phyloP scores from a whole-genome alignment of 2,113 vertebrate species.

The Epinephelus fuscoguttatus region DNA sequence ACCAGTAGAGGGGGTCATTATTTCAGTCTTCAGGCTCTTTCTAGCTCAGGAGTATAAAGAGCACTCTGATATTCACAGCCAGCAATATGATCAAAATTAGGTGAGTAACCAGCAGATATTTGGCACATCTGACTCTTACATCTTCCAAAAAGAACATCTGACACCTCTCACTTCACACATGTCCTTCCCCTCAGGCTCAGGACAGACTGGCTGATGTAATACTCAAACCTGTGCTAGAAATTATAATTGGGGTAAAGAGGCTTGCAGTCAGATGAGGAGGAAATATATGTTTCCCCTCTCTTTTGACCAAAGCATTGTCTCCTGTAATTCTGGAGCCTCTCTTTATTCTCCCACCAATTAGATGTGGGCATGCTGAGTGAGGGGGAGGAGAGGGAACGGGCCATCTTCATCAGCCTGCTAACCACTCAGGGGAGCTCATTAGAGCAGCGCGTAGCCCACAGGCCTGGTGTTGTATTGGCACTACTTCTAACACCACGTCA shows the following conservation, averaged over 20 bases:
- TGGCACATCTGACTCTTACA: constrained; percentile 21
- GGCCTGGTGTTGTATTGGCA: constrained; percentile 65
- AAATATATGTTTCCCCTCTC: neutral
- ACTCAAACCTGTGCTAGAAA: constrained; percentile 15
- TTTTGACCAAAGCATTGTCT: constrained; percentile 59
- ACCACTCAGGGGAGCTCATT: constrained; percentile 82
- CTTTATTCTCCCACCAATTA: constrained; percentile 71
- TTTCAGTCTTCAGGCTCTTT: constrained; percentile 1
- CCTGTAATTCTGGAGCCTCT: constrained; percentile 47
- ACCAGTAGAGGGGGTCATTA: constrained; percentile 68
- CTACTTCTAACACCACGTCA: constrained; percentile 69
- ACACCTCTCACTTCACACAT: constrained; percentile 31
- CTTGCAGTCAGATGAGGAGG: constrained; percentile 33
- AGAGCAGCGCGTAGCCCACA: constrained; percentile 65
- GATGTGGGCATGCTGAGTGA: constrained; percentile 36
- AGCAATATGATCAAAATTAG: constrained; percentile 30
- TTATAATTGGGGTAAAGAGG: constrained; percentile 52
- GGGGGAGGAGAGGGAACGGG: constrained; percentile 44
- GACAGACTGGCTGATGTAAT: constrained; percentile 15
- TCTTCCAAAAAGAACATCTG: constrained; percentile 37
- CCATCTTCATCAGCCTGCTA: constrained; percentile 67
- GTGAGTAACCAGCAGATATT: constrained; percentile 30
- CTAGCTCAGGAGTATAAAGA: neutral
- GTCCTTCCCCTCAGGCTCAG: constrained; percentile 36
- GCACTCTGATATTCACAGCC: constrained; percentile 21